These are phyloP conservation scores for Musca vetustissima DNA, from an alignment of 1,140 invertebrate species.

Conservation along the genomic window DNA sequence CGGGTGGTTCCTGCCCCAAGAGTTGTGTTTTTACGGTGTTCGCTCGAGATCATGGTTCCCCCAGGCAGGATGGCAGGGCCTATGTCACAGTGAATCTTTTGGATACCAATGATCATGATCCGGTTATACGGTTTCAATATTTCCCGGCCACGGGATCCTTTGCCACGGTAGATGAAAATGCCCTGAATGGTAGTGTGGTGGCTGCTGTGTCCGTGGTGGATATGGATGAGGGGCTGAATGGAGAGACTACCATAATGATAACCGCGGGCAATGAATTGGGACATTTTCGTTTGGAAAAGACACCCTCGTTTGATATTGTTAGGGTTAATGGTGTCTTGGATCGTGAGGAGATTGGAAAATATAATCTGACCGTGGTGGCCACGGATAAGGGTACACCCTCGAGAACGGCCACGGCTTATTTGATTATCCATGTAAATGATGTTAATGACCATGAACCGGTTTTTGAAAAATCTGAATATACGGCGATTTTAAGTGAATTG, in stretches of 20 bases:
- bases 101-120: constrained; percentile 94
- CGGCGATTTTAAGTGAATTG: constrained; percentile 82
- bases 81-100: constrained; percentile 93
- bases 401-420: constrained; percentile 78
- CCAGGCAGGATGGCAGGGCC: constrained; percentile 86
- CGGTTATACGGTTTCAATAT: constrained; percentile 86
- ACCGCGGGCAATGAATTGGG: constrained; percentile 85
- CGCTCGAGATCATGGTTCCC: constrained; percentile 88
- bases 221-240: constrained; percentile 86
- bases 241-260: constrained; percentile 82
- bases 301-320: constrained; percentile 83
- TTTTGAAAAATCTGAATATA: constrained; percentile 91
- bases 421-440: constrained; percentile 92
- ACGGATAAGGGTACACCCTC: constrained; percentile 85
- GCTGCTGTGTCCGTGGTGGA: constrained; percentile 92
- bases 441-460: constrained; percentile 94
- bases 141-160: constrained; percentile 79
- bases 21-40: constrained; percentile 94
- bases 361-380: constrained; percentile 89
- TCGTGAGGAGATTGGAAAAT: constrained; percentile 87
- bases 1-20: constrained; percentile 65
- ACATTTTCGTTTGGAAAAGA: constrained; percentile 85
- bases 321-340: constrained; percentile 90
- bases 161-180: constrained; percentile 93
- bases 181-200: constrained; percentile 83